These are phyloP conservation scores for Ophion ventricosus DNA, from an alignment of 2,888 invertebrate genomes.

Conservation along the genomic window DNA sequence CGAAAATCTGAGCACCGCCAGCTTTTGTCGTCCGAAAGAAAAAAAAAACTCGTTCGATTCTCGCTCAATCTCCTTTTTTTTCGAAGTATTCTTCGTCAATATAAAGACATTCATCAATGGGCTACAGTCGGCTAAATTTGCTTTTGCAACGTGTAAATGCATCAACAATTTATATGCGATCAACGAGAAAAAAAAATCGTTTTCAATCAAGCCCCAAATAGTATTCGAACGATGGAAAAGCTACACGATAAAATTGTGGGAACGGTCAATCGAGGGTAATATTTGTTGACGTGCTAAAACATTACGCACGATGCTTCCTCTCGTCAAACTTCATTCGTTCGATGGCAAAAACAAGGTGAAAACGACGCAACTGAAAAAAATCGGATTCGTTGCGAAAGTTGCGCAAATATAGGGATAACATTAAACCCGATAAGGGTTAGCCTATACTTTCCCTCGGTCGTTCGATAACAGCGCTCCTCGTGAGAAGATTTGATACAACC, in stretches of 20 bases:
- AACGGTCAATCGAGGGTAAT: neutral
- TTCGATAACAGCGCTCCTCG: neutral
- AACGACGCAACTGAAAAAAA: neutral
- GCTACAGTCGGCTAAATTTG: slow-evolving; percentile 11
- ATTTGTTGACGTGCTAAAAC: neutral
- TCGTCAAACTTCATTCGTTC: neutral
- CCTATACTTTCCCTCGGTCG: neutral
- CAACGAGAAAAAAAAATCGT: neutral
- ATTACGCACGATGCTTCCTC: neutral
- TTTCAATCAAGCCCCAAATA: neutral
- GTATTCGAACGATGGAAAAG: neutral
- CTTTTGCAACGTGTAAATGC: slow-evolving; percentile 6
- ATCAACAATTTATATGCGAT: neutral
- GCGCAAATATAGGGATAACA: slow-evolving; percentile 10
- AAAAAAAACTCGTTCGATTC: slow-evolving; percentile 11
- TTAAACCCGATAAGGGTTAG: neutral
- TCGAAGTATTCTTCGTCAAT: slow-evolving; percentile 18
- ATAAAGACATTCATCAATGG: neutral
- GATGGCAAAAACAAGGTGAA: neutral
- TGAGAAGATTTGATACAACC: neutral
- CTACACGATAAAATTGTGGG: neutral
- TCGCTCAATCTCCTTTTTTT: slow-evolving; percentile 23
- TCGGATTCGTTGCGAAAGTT: neutral
- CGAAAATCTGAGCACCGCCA: slow-evolving; percentile 40
- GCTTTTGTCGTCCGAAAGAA: slow-evolving; percentile 15